Base-by-base conservation (phyloP, 2,888 invertebrate genomes). In the Microctonus aethiopoides region DNA sequence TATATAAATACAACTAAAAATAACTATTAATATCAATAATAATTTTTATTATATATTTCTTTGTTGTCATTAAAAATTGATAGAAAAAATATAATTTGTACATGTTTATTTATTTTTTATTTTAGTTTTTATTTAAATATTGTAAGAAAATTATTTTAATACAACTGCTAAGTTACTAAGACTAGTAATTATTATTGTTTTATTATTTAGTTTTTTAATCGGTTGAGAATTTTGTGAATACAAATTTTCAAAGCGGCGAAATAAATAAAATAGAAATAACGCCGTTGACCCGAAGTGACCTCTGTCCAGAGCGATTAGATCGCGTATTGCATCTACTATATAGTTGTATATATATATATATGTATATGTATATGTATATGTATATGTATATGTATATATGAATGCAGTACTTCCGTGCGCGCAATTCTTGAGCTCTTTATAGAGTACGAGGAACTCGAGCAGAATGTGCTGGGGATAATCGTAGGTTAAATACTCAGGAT, bases 271-370 rank as follows among this genome's bases (percentile, higher is more conserved):
- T 16, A 60, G 22, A 61, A 13, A n/a, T n/a, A 39, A n/a, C n/a
- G 46, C 46, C 62, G 26, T 46, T 62, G 62, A 62, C 62, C 62
- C 24, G 24, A n/a, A 46, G 46, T 62, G 62, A 62, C 62, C 62
- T n/a, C n/a, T 6, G 62, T 62, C 29, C 46, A 46, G 22, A 7
- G 29, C 16, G 29, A 62, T 62, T 62, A 62, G 29, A 62, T 46
- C 62, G 41, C 26, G 46, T 57, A 32, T 57, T 16, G 29, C 29
- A 56, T 26, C 56, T 29, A 32, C 57, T 32, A n/a, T n/a, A 39
- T 13, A 13, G 13, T 4, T 46, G 7, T 16, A 16, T 46, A 46
- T 16, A 20, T 5, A 46, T 6, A 46, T 16, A 46, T 1, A 46
- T 16, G 46, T 1, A 36, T 36, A 36, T 36, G 36, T 36, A 36